Percentiles rank a stretch among this genome's conserved stretches.
Conservation (phyloP, 2,113 vertebrate genomes). For the Chunga burmeisteri region DNA sequence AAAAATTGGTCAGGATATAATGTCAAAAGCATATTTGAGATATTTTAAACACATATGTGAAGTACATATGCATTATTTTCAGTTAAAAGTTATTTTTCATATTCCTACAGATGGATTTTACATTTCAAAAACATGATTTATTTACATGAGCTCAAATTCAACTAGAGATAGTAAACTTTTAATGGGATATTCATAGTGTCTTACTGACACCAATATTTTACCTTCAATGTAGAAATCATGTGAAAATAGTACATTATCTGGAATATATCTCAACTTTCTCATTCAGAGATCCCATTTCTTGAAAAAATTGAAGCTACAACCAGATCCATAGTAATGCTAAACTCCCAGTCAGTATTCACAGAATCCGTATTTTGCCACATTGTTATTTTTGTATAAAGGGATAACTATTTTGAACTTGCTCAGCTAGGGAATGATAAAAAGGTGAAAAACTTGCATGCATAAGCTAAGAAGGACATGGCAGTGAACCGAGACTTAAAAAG, state of each 20-base stretch:
- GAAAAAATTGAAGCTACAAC: not conserved
- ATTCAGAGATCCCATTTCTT: conserved; percentile 16
- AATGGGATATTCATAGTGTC: not conserved
- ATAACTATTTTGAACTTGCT: conserved; percentile 37
- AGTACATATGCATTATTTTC: not conserved
- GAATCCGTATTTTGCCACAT: not conserved
- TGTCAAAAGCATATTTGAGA: not conserved
- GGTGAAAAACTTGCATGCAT: not conserved
- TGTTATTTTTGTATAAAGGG: not conserved
- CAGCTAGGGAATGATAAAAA: not conserved
- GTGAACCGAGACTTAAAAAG: not conserved
- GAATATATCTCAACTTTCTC: not conserved
- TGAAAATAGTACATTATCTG: not conserved
- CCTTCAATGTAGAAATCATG: not conserved
- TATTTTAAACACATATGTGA: conserved; percentile 5
- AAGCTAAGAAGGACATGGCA: not conserved
- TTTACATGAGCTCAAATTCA: conserved; percentile 17
- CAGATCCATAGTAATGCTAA: not conserved
- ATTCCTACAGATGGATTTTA: conserved; percentile 12
- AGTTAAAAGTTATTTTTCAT: not conserved
- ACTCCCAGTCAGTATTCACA: not conserved
- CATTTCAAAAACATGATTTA: conserved; percentile 23
- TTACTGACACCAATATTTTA: not conserved
- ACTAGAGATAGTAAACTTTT: not conserved
- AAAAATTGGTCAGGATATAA: not conserved